A percentile compares a stretch with the other conserved stretches of the same genome.
Conservation (phyloP, 1,140 invertebrate species). For the Episyrphus balteatus region DNA sequence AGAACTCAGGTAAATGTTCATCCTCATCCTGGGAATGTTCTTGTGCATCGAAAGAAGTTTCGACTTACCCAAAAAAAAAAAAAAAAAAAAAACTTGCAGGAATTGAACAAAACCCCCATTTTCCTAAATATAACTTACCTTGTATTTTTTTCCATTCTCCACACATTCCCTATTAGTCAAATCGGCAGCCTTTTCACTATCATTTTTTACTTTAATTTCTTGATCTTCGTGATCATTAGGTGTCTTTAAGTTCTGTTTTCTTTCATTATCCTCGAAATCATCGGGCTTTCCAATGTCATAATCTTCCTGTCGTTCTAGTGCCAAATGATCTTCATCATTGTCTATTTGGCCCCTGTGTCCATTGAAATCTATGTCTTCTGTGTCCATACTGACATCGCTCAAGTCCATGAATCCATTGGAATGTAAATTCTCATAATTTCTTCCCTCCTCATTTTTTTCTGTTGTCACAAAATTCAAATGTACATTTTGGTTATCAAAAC, state of each 20-base stretch:
- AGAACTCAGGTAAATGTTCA: too few species aligned
- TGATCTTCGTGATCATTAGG: conserved; percentile 1
- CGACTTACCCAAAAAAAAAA: too few species aligned
- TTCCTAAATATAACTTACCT: conserved; percentile 17
- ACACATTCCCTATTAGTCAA: conserved; percentile 31
- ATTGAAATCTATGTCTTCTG: conserved; percentile 42
- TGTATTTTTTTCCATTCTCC: conserved; percentile 29
- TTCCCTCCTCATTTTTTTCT: conserved; percentile 2
- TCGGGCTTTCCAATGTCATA: background rate
- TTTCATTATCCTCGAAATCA: background rate
- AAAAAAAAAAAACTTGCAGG: background rate
- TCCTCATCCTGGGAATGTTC: too few species aligned
- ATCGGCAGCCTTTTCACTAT: conserved; percentile 25
- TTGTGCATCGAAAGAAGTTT: too few species aligned
- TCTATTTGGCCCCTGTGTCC: conserved; percentile 6
- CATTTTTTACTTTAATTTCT: conserved; percentile 25
- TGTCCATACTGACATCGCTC: conserved; percentile 56
- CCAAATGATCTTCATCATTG: conserved; percentile 7
- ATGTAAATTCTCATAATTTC: background rate
- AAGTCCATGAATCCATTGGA: conserved; percentile 39
- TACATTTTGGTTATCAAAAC: background rate
- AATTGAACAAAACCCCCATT: too few species aligned
- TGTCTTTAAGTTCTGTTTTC: background rate
- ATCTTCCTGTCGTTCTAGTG: conserved; percentile 12
- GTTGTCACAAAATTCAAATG: conserved; percentile 12